Base-by-base conservation (phyloP, 2,888 invertebrate species). In the Acleris laterana region DNA sequence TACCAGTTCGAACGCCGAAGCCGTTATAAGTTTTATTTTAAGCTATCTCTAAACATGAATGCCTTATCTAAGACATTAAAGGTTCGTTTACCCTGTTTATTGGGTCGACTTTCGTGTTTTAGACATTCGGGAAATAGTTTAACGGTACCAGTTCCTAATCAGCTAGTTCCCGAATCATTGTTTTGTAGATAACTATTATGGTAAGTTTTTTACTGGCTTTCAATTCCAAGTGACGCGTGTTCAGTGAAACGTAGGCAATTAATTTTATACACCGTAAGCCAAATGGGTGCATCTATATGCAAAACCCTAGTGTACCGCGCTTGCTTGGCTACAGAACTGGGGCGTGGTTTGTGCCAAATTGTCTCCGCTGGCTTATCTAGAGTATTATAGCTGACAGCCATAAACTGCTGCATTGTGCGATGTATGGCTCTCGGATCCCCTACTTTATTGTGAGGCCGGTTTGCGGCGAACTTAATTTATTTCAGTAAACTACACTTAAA, bases 331-430 rank as follows among this genome's bases (percentile, higher is more conserved):
- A 74, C 82, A 81, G 83, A 90, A 89, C 86, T 88, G 78, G 90
- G 87, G 81, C 89, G 87, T 81, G 82, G 85, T 83, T 85, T 85
- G 89, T 92, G 92, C 92, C 93, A 93, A 92, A 92, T 91, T 88
- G 93, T 91, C 91, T 89, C 85, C 80, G 85, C 81, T 86, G 88
- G 92, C 92, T 93, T 93, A 93, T 93, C 93, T 92, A 80, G 81
- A 87, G 87, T 87, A 90, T 88, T 88, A 89, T 87, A 83, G 85
- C 83, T 83, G 80, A 79, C 79, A 79, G 83, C 87, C 83, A 87
- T 90, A 90, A 90, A 89, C 83, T 88, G 83, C 81, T 77, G 78
- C 84, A 84, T 85, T 85, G 82, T 82, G 79, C 82, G 82, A 88
- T 84, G 84, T 83, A 87, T 87, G 80, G 80, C 80, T 78, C 79